Evolutionary conservation across 2,797 vertebrate genomes (phyloP).

Genomic region (Danio choprae): DNA sequence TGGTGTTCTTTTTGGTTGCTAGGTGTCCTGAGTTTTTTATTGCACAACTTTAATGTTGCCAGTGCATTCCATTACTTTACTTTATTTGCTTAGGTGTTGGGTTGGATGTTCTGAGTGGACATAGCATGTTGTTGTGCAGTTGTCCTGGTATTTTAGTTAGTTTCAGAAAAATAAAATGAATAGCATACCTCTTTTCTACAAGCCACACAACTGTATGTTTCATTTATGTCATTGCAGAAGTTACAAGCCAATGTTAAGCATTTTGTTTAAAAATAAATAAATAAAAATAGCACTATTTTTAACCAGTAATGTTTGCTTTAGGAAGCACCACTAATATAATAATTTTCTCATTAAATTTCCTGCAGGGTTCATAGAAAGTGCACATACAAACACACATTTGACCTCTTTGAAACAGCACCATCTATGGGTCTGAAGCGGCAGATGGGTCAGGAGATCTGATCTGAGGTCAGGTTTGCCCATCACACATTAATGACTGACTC

Average conservation of each 20-base stretch:
- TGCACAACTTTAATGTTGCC: background rate
- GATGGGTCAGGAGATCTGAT: slow-evolving; percentile 9
- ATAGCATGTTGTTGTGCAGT: no score
- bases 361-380: slow-evolving; percentile 8
- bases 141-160: no score
- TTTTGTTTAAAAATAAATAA: no score
- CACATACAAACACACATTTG: background rate
- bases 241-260: background rate
- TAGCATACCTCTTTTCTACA: background rate
- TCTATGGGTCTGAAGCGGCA: slow-evolving; percentile 33
- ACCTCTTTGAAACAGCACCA: slow-evolving; percentile 33
- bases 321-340: background rate
- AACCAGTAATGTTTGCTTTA: slow-evolving; percentile 3
- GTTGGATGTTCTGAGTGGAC: no score
- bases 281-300: no score
- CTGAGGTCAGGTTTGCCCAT: background rate
- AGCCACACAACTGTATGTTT: background rate
- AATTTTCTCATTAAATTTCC: background rate
- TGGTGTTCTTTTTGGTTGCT: no score
- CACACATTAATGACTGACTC: slow-evolving; percentile 13
- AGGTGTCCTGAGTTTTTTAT: no score
- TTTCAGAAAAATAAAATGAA: background rate
- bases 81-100: background rate
- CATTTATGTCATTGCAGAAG: background rate
- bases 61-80: background rate